A percentile compares a stretch with the other conserved stretches of the same genome.
These are phyloP conservation scores for Glossophaga mutica DNA, from an alignment of 2,797 vertebrate species.

Conservation along the genomic window DNA sequence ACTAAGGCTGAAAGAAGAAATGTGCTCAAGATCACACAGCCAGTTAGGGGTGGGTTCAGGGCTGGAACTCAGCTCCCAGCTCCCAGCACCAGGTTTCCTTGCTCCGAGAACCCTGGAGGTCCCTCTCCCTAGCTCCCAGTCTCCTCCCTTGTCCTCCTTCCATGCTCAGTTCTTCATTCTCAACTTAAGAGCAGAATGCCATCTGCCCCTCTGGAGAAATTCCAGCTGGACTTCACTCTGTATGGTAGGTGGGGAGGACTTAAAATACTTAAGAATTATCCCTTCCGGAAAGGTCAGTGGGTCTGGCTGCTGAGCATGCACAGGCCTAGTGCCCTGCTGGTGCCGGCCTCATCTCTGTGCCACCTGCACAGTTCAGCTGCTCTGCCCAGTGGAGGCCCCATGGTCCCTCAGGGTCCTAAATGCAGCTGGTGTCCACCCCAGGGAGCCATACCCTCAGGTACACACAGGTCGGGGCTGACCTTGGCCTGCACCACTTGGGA, in stretches of 20 bases:
- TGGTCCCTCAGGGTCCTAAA: not conserved
- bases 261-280: not conserved
- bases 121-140: not conserved
- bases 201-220: not conserved
- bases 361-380: not conserved
- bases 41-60: not conserved
- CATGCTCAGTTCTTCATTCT: not conserved
- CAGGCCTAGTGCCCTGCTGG: not conserved
- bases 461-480: not conserved
- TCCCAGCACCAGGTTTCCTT: not conserved
- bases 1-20: not conserved
- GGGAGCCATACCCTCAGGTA: not conserved
- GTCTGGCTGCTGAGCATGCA: not conserved
- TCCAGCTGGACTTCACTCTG: constrained; percentile 31
- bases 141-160: not conserved
- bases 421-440: not conserved
- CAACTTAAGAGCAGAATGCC: not conserved
- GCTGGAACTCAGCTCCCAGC: not conserved
- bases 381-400: not conserved
- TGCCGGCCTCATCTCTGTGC: not conserved
- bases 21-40: not conserved
- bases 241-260: not conserved
- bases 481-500: not conserved
- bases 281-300: not conserved
- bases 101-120: not conserved